Evolutionary conservation across 2,797 vertebrate genomes (phyloP).

Genomic region (Furcifer pardalis): DNA sequence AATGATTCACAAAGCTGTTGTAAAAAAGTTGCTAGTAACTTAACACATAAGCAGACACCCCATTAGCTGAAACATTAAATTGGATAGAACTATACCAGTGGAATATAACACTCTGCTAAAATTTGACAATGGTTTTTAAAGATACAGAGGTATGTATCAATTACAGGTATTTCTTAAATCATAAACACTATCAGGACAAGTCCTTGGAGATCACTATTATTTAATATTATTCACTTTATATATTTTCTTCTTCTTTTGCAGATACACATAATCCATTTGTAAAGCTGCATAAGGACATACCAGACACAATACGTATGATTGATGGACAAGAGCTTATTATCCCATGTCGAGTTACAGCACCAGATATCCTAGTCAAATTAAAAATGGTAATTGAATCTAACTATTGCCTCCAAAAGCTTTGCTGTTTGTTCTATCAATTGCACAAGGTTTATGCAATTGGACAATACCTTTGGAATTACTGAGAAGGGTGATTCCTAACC

Average conservation of each 20-base stretch:
- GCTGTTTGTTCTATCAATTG: not conserved
- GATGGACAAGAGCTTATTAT: constrained; percentile 85
- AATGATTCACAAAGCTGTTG: too few relatives aligned
- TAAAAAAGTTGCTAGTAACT: too few relatives aligned
- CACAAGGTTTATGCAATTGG: not conserved
- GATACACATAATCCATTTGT: constrained; percentile 90
- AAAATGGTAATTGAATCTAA: constrained; percentile 82
- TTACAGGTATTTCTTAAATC: too few relatives aligned
- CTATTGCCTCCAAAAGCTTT: not conserved
- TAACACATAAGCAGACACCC: too few relatives aligned
- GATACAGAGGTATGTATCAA: too few relatives aligned
- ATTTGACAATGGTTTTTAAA: too few relatives aligned
- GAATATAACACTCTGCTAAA: too few relatives aligned
- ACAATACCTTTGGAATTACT: not conserved
- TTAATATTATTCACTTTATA: not conserved
- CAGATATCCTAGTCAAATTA: constrained; percentile 83
- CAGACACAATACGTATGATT: constrained; percentile 84
- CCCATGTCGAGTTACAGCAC: constrained; percentile 92
- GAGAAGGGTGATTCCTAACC: not conserved
- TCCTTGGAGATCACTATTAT: too few relatives aligned
- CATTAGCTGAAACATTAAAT: too few relatives aligned
- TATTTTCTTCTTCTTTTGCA: constrained; percentile 71
- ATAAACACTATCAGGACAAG: too few relatives aligned
- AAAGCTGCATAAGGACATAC: constrained; percentile 80
- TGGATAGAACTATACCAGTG: too few relatives aligned